These are phyloP conservation scores for Drosophila suzukii DNA, from an alignment of 1,140 invertebrate species.

Conservation along the genomic window DNA sequence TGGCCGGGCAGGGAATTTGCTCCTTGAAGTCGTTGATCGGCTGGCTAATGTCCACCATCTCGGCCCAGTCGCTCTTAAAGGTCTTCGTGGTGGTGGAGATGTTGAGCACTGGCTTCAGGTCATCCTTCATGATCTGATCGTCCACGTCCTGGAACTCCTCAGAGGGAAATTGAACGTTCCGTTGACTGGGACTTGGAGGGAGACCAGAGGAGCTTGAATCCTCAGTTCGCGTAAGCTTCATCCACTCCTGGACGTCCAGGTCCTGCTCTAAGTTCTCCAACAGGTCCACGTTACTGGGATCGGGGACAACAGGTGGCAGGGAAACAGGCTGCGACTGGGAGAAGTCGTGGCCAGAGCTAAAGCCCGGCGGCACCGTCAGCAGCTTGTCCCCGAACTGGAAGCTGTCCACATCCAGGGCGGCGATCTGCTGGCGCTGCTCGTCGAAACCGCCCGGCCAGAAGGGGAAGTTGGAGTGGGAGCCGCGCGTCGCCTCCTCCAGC, in stretches of 20 bases:
- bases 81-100: slow-evolving; percentile 84
- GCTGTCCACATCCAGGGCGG: slow-evolving; percentile 56
- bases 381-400: slow-evolving; percentile 86
- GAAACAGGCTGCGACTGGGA: slow-evolving; percentile 3
- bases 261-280: slow-evolving; percentile 74
- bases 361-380: slow-evolving; percentile 88
- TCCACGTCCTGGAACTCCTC: slow-evolving; percentile 73
- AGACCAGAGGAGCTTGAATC: neutral
- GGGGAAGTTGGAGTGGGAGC: slow-evolving; percentile 90
- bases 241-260: slow-evolving; percentile 77
- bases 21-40: slow-evolving; percentile 93
- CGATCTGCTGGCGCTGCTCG: slow-evolving; percentile 85
- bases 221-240: slow-evolving; percentile 60
- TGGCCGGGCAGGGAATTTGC: slow-evolving; percentile 93
- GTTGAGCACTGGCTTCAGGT: slow-evolving; percentile 85
- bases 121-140: slow-evolving; percentile 76
- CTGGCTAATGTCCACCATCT: slow-evolving; percentile 91
- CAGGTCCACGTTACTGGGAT: slow-evolving; percentile 61
- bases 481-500: slow-evolving; percentile 86
- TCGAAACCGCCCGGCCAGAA: slow-evolving; percentile 93
- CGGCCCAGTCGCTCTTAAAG: slow-evolving; percentile 91
- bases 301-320: neutral
- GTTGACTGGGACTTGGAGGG: neutral
- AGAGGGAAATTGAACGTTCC: slow-evolving; percentile 18
- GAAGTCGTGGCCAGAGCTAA: slow-evolving; percentile 87